Conservation (phyloP, 2,888 invertebrate species). For the Busseola fusca region DNA sequence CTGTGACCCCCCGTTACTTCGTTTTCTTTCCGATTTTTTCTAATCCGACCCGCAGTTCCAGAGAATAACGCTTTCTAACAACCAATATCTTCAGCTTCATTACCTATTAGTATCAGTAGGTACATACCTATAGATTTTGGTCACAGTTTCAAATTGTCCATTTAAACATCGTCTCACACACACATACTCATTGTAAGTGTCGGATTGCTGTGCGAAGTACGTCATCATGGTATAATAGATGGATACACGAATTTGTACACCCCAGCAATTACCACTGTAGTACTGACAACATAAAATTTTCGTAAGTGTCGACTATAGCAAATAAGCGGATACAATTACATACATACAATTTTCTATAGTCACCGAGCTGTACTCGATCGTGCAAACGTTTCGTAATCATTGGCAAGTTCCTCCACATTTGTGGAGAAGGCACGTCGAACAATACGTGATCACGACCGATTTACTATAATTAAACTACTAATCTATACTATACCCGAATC, state of each 20-base stretch:
- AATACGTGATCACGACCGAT: slow-evolving; percentile 38
- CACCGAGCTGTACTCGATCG: slow-evolving; percentile 12
- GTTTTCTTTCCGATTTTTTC: background rate
- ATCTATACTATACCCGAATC: background rate
- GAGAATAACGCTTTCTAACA: background rate
- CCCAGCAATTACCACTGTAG: background rate
- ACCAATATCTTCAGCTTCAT: background rate
- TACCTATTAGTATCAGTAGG: background rate
- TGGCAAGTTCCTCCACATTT: slow-evolving; percentile 45
- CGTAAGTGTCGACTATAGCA: background rate
- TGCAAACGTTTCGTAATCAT: slow-evolving; percentile 46
- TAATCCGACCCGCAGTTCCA: background rate
- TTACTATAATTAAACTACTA: slow-evolving; percentile 10
- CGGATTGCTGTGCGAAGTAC: slow-evolving; percentile 12
- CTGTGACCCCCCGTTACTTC: background rate
- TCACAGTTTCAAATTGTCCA: background rate
- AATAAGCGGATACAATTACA: slow-evolving; percentile 4
- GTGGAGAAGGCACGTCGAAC: slow-evolving; percentile 17
- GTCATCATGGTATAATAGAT: slow-evolving; percentile 20
- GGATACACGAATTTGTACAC: slow-evolving; percentile 6
- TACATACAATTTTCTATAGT: slow-evolving; percentile 11
- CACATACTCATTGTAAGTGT: slow-evolving; percentile 1
- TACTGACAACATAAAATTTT: slow-evolving; percentile 3
- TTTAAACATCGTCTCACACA: background rate
- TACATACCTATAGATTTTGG: background rate